A percentile compares a stretch with the other conserved stretches of the same genome.
Evolutionary conservation across 1,140 invertebrate species (phyloP).

Genomic region (Homalodisca vitripennis): DNA sequence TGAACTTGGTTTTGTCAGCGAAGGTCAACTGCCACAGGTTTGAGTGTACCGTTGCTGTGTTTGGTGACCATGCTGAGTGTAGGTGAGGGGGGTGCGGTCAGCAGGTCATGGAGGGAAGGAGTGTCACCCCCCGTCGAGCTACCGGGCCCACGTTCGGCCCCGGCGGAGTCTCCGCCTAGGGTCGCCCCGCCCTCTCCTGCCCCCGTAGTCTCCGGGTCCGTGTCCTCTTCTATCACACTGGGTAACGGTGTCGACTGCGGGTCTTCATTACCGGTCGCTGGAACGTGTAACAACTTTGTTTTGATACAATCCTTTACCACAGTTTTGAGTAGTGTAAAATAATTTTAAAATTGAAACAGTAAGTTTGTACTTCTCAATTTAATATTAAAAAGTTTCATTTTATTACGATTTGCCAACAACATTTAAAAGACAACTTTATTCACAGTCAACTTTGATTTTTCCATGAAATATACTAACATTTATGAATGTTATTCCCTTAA

Average conservation of each 20-base stretch:
- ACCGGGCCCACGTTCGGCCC: conserved; percentile 48
- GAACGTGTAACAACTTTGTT: background rate
- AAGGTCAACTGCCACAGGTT: conserved; percentile 98
- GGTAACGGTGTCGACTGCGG: conserved; percentile 61
- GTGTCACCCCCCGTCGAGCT: conserved; percentile 37
- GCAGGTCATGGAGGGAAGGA: conserved; percentile 55
- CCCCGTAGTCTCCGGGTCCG: conserved; percentile 34
- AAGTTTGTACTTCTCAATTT: too few species aligned
- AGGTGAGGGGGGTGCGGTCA: conserved; percentile 66
- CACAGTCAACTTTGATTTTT: too few species aligned
- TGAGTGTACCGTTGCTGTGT: conserved; percentile 93
- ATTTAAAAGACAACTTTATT: too few species aligned
- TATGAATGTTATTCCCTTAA: too few species aligned
- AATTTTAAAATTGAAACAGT: too few species aligned
- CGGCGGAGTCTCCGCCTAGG: conserved; percentile 46
- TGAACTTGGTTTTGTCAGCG: conserved; percentile 93
- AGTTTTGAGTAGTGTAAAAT: too few species aligned
- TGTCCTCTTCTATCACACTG: conserved; percentile 67
- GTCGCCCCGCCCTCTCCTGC: conserved; percentile 50
- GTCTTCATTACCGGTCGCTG: conserved; percentile 29
- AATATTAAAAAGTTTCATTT: too few species aligned
- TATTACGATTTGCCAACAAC: too few species aligned
- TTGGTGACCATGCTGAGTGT: conserved; percentile 96
- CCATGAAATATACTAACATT: too few species aligned
- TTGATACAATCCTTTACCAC: background rate